Conservation (phyloP, 2,113 vertebrate genomes). For the Todiramphus saurophagus region DNA sequence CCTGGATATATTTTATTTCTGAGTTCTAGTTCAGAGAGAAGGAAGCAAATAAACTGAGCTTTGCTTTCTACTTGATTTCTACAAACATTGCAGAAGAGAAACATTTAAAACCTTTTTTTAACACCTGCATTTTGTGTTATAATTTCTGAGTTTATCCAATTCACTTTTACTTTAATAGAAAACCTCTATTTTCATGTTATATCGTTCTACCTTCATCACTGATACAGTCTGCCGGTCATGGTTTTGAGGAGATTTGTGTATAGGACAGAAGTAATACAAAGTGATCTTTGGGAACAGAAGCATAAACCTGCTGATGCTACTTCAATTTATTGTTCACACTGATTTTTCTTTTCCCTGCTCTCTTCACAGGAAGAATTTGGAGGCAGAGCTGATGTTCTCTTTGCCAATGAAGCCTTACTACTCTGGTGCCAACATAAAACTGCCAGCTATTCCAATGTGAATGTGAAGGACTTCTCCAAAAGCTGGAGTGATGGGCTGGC, state of each 20-base stretch:
- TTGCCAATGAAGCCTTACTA: conserved; percentile 88
- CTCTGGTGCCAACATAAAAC: conserved; percentile 93
- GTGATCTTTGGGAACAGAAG: background rate
- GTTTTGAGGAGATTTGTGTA: background rate
- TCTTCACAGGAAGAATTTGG: conserved; percentile 76
- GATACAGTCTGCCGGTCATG: background rate
- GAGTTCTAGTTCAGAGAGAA: background rate
- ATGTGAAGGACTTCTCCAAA: conserved; percentile 85
- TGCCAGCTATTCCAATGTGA: conserved; percentile 78
- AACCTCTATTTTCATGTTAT: background rate
- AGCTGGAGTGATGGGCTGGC: conserved; percentile 90
- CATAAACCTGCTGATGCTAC: background rate
- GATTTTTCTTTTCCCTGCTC: background rate
- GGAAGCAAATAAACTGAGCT: background rate
- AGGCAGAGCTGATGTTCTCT: conserved; percentile 76
- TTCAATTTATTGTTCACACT: background rate
- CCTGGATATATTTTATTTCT: background rate
- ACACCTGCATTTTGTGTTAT: background rate
- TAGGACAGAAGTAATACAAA: background rate
- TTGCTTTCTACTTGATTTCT: background rate
- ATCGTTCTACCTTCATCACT: background rate
- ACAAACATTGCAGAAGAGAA: background rate
- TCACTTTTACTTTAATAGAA: background rate
- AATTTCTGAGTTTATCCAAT: background rate
- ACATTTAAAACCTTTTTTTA: background rate